These are phyloP conservation scores for Peromyscus polionotus DNA, from an alignment of 2,113 vertebrate genomes.

Conservation along the genomic window DNA sequence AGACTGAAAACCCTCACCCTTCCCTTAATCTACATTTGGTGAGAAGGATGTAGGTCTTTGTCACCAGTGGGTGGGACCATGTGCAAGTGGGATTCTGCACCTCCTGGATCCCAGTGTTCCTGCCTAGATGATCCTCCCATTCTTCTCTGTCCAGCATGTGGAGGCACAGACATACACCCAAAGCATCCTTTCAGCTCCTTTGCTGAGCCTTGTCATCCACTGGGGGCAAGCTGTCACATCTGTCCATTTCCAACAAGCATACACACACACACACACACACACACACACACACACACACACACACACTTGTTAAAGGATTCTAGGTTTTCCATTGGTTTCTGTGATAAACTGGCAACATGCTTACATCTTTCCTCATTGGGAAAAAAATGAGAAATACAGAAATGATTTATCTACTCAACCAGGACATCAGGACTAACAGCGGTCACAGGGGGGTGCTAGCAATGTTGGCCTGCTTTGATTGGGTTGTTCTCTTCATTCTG, in stretches of 20 bases:
- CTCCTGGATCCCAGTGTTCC: too few species aligned
- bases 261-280: not conserved
- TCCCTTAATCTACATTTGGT: not conserved
- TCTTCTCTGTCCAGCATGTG: not conserved
- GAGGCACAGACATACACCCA: rapidly evolving
- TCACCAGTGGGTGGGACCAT: not conserved
- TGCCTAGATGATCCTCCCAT: not conserved
- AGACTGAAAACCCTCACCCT: too few species aligned
- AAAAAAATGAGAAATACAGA: slow-evolving; percentile 17
- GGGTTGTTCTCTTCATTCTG: too few species aligned
- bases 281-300: not conserved
- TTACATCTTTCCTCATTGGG: slow-evolving; percentile 29
- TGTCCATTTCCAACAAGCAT: slow-evolving; percentile 66
- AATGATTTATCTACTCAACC: rapidly evolving
- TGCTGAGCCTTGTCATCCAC: not conserved
- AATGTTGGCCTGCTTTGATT: too few species aligned
- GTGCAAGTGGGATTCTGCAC: not conserved
- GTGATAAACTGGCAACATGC: slow-evolving; percentile 22
- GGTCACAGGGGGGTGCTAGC: not conserved
- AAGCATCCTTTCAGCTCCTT: not conserved
- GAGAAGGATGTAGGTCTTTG: not conserved
- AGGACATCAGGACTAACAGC: too few species aligned
- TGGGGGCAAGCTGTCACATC: not conserved
- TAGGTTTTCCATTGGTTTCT: not conserved
- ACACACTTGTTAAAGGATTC: not conserved